Evolutionary conservation across 2,113 vertebrate genomes (phyloP).

Genomic region (Potamarius usumacintae): DNA sequence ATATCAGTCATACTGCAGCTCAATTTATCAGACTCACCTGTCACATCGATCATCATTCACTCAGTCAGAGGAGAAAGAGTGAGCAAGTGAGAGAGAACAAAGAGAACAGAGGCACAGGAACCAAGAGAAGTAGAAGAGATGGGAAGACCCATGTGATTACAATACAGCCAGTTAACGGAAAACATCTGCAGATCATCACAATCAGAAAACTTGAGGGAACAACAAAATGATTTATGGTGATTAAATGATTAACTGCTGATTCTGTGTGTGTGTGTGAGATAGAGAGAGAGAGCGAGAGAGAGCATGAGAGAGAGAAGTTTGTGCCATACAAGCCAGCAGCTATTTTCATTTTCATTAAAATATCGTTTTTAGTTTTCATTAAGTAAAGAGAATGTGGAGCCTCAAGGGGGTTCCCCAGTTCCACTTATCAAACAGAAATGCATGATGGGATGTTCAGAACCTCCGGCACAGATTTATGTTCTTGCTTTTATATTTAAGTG

Average conservation of each 20-base stretch:
- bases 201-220: background rate
- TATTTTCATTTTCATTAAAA: slow-evolving; percentile 37
- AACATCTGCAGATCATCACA: background rate
- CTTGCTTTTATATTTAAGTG: slow-evolving; percentile 15
- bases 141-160: background rate
- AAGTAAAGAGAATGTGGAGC: slow-evolving; percentile 26
- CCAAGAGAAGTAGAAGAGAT: background rate
- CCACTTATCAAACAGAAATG: slow-evolving; percentile 26
- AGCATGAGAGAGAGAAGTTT: background rate
- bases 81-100: background rate
- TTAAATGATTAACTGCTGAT: background rate
- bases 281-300: background rate
- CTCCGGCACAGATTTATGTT: slow-evolving; percentile 4
- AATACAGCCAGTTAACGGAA: background rate
- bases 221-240: slow-evolving; percentile 16
- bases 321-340: background rate
- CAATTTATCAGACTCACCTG: slow-evolving; percentile 21
- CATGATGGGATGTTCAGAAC: slow-evolving; percentile 7
- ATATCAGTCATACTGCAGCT: slow-evolving; percentile 15
- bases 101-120: background rate
- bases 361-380: slow-evolving; percentile 32
- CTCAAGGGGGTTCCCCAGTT: slow-evolving; percentile 3
- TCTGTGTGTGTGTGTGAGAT: background rate
- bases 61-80: slow-evolving; percentile 6
- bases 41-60: slow-evolving; percentile 21